Conservation (phyloP, 2,888 invertebrate genomes). For the Aporophyla lueneburgensis region DNA sequence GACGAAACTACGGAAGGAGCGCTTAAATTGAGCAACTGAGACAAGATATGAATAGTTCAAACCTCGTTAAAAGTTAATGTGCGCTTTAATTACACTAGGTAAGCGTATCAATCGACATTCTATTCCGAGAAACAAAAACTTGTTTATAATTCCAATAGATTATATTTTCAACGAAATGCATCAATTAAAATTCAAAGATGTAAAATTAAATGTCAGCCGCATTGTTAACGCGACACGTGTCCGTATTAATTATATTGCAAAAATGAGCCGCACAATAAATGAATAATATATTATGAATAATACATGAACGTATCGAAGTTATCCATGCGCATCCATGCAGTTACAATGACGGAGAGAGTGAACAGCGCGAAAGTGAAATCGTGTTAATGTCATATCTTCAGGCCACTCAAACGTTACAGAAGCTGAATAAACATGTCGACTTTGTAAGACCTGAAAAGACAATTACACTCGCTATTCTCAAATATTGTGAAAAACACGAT, state of each 20-base stretch:
- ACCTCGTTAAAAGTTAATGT: constrained; percentile 65
- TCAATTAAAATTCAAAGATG: constrained; percentile 59
- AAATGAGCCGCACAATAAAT: constrained; percentile 55
- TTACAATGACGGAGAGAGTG: constrained; percentile 78
- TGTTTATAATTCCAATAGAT: constrained; percentile 25
- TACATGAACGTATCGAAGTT: constrained; percentile 72
- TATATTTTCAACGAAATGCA: constrained; percentile 38
- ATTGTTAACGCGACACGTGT: constrained; percentile 62
- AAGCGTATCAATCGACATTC: constrained; percentile 23
- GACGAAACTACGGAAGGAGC: constrained; percentile 65
- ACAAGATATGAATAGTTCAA: constrained; percentile 68
- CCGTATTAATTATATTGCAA: constrained; percentile 66
- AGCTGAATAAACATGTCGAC: constrained; percentile 6
- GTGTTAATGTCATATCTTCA: constrained; percentile 63
- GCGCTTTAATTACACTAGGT: constrained; percentile 31
- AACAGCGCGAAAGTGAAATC: constrained; percentile 81
- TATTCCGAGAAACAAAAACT: constrained; percentile 35
- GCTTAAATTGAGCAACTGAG: constrained; percentile 67
- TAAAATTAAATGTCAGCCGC: constrained; percentile 57
- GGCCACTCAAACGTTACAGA: constrained; percentile 39
- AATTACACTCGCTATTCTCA: constrained; percentile 30
- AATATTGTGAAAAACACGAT: constrained; percentile 57
- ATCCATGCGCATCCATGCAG: constrained; percentile 76
- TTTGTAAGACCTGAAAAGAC: constrained; percentile 15
- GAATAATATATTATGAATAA: constrained; percentile 71